These are phyloP conservation scores for Stigmatopora argus DNA, from an alignment of 2,113 vertebrate species.

Conservation along the genomic window DNA sequence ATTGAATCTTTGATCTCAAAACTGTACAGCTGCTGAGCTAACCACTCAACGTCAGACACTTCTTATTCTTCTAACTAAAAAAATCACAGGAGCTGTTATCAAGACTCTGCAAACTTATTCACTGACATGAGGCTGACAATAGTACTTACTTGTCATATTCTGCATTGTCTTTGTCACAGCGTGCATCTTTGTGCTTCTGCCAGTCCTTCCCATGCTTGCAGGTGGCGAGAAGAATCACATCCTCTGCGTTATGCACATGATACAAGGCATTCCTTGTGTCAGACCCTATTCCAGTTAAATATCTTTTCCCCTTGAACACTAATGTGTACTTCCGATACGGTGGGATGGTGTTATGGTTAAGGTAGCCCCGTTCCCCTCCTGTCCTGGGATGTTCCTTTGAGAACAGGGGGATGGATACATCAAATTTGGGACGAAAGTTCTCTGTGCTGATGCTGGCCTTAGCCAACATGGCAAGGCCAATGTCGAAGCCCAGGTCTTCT, in stretches of 20 bases:
- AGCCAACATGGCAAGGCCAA: conserved; percentile 95
- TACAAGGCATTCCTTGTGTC: conserved; percentile 98
- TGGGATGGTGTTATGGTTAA: conserved; percentile 91
- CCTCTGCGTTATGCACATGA: conserved; percentile 95
- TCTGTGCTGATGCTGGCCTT: conserved; percentile 97
- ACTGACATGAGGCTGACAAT: neutral
- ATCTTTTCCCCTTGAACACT: conserved; percentile 98
- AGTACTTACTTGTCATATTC: conserved; percentile 94
- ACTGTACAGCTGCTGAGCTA: too few relatives aligned
- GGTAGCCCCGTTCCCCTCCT: conserved; percentile 92
- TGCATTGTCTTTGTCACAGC: conserved; percentile 92
- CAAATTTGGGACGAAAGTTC: conserved; percentile 93
- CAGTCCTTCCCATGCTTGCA: conserved; percentile 99
- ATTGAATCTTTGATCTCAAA: too few relatives aligned
- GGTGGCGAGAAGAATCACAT: conserved; percentile 94
- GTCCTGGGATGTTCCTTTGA: conserved; percentile 97
- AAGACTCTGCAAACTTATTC: neutral
- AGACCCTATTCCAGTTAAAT: conserved; percentile 97
- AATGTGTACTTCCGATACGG: conserved; percentile 97
- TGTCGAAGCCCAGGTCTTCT: conserved; percentile 93
- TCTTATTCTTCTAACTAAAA: too few relatives aligned
- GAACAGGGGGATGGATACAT: conserved; percentile 97
- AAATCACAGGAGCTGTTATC: neutral
- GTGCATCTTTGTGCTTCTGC: conserved; percentile 97
- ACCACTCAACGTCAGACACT: too few relatives aligned